Evolutionary conservation across 1,140 invertebrate species (phyloP).

Genomic region (Nephila pilipes): DNA sequence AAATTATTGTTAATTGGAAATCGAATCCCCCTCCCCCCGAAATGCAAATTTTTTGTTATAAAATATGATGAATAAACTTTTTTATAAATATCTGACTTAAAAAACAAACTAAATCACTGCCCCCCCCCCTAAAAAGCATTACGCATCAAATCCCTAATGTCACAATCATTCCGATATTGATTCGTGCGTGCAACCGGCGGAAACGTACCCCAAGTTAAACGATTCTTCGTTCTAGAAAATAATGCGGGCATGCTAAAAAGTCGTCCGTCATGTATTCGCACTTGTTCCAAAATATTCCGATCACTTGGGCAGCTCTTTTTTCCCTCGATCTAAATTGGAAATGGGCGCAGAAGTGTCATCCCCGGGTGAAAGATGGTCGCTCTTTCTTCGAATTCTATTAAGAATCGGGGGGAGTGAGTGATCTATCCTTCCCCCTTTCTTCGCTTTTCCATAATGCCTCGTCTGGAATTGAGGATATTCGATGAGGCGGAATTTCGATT

Average conservation of each 20-base stretch:
- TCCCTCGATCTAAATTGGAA: constrained; percentile 35
- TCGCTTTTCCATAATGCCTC: too few species aligned
- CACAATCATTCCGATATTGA: too few species aligned
- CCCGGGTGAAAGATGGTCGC: constrained; percentile 6
- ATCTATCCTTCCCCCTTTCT: neutral
- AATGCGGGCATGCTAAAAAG: neutral
- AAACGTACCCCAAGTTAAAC: too few species aligned
- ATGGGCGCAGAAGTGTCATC: constrained; percentile 18
- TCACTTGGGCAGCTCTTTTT: neutral
- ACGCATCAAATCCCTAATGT: too few species aligned
- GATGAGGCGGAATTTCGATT: constrained; percentile 7
- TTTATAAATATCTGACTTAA: too few species aligned
- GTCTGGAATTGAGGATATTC: neutral
- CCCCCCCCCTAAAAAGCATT: too few species aligned
- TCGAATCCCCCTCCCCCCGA: too few species aligned
- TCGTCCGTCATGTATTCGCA: neutral
- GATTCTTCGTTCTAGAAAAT: neutral
- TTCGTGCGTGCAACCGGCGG: too few species aligned
- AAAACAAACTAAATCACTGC: too few species aligned
- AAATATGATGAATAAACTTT: too few species aligned
- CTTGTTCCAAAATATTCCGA: constrained; percentile 13
- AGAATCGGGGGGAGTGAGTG: neutral
- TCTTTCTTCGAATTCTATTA: constrained; percentile 42
- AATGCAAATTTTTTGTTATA: too few species aligned
- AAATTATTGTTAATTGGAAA: too few species aligned